Percentiles rank a stretch among this genome's conserved stretches.
Conservation (phyloP, 2,797 vertebrate species). For the Ceryle rudis region DNA sequence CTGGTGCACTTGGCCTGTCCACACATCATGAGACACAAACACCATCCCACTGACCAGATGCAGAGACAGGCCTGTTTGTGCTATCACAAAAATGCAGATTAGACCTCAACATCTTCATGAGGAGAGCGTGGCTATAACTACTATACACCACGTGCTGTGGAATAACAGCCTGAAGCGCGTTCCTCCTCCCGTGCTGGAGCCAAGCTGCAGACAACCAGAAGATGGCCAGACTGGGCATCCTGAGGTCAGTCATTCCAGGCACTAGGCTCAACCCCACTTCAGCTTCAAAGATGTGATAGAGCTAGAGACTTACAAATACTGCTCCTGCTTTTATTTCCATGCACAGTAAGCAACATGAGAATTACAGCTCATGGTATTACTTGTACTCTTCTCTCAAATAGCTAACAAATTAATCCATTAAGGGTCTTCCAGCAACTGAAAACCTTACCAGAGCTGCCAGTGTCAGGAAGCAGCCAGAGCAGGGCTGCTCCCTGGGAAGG, state of each 20-base stretch:
- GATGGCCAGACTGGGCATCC: neutral
- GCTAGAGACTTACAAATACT: neutral
- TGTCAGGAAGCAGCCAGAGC: neutral
- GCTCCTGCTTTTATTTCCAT: neutral
- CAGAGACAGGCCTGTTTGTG: neutral
- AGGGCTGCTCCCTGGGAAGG: neutral
- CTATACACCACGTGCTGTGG: rapidly evolving
- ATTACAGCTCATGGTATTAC: neutral
- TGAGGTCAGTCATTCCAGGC: neutral
- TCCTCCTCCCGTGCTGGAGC: neutral
- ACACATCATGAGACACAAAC: neutral
- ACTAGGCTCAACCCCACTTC: neutral
- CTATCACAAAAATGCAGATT: neutral
- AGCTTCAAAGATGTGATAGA: neutral
- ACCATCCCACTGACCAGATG: neutral
- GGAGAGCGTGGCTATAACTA: neutral
- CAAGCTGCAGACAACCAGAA: neutral
- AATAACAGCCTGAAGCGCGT: neutral
- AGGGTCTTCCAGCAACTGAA: neutral
- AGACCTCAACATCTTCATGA: neutral
- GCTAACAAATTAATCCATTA: neutral
- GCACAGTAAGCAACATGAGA: neutral
- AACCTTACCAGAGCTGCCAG: neutral
- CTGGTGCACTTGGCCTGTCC: rapidly evolving
- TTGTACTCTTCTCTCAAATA: neutral